Conservation (phyloP, 2,113 vertebrate species). For the Phylloscopus trochiloides region DNA sequence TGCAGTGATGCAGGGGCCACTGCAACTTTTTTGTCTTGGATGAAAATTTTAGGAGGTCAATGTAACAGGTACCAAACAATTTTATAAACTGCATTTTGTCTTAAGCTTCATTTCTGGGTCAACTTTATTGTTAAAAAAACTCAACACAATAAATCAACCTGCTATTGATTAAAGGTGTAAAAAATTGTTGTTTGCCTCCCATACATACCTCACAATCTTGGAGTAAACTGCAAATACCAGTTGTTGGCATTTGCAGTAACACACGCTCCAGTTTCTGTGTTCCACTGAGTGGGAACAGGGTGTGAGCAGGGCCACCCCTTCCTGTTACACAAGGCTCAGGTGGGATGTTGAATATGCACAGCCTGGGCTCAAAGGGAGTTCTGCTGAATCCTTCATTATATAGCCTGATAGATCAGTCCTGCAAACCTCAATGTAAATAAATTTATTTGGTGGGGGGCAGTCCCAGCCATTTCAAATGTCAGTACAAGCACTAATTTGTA, state of each 20-base stretch:
- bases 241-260: not conserved
- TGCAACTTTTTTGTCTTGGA: not conserved
- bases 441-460: not conserved
- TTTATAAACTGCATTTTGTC: not conserved
- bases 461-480: not conserved
- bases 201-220: rapidly evolving
- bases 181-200: not conserved
- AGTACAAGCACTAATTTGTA: not conserved
- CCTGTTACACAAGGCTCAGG: rapidly evolving
- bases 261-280: not conserved
- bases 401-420: not conserved
- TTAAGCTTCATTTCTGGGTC: not conserved
- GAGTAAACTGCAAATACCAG: not conserved
- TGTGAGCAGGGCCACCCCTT: not conserved
- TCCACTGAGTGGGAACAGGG: not conserved
- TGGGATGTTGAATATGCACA: not conserved
- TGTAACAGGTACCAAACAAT: not conserved
- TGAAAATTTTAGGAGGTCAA: not conserved
- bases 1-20: not conserved
- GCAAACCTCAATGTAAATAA: not conserved
- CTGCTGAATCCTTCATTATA: not conserved
- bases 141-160: not conserved
- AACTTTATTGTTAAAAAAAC: not conserved
- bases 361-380: not conserved
- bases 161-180: not conserved